Evolutionary conservation across 2,797 vertebrate genomes (phyloP).

Genomic region (Eospalax fontanierii): DNA sequence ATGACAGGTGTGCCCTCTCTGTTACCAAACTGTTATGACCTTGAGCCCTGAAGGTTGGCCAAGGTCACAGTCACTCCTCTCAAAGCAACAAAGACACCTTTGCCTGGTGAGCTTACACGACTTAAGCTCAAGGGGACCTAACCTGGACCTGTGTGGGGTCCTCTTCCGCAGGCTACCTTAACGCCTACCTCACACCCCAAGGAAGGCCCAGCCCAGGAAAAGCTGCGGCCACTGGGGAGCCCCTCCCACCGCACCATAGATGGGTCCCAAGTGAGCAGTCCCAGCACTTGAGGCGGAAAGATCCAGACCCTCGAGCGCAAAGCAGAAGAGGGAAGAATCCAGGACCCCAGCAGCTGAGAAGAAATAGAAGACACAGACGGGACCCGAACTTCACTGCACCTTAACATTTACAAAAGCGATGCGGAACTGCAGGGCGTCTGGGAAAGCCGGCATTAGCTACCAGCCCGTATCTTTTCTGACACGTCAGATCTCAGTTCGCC

Average conservation of each 20-base stretch:
- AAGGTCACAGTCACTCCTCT: no score
- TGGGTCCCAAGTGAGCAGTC: neutral
- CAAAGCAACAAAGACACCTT: no score
- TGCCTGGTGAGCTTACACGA: neutral
- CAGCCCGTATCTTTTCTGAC: neutral
- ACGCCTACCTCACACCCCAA: neutral
- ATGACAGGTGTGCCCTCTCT: no score
- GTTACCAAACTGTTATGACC: no score
- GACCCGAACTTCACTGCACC: neutral
- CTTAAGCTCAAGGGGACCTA: neutral
- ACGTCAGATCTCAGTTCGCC: no score
- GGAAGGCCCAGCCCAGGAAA: neutral
- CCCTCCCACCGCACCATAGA: neutral
- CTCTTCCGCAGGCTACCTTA: neutral
- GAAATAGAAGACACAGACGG: neutral
- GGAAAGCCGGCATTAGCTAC: rapidly evolving
- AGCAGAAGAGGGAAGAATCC: neutral
- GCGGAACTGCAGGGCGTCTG: neutral
- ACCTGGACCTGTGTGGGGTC: neutral
- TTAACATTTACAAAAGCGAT: slow-evolving; percentile 72
- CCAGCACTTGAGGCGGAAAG: neutral
- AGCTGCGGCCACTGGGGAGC: no score
- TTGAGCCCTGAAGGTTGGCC: no score
- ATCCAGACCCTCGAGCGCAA: no score
- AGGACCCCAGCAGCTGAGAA: neutral